Percentiles rank a stretch among this genome's conserved stretches.
These are phyloP conservation scores for Leptobrachium leishanense DNA, from an alignment of 2,113 vertebrate genomes.

Conservation along the genomic window DNA sequence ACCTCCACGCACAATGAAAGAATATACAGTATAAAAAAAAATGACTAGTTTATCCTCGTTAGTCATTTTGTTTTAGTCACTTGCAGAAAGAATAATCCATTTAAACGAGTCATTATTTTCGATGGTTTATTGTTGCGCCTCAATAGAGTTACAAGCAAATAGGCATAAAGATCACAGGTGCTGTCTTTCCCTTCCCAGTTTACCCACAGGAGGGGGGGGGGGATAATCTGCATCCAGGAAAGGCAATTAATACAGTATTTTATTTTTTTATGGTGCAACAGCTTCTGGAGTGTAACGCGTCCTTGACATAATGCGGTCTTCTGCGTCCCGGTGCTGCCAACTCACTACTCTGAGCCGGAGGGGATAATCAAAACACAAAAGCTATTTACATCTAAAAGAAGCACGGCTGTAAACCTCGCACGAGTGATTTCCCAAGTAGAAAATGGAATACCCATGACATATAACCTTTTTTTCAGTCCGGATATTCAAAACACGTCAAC, in stretches of 20 bases:
- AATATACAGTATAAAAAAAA: too few species aligned
- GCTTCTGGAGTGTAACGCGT: slow-evolving; percentile 8
- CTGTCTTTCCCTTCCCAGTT: neutral
- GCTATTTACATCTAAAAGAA: neutral
- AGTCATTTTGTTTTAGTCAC: too few species aligned
- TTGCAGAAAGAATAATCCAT: neutral
- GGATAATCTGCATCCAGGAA: neutral
- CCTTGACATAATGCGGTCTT: neutral
- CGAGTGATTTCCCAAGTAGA: neutral
- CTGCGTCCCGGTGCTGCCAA: neutral
- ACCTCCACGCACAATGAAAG: too few species aligned
- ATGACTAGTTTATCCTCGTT: too few species aligned
- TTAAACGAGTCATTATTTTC: too few species aligned
- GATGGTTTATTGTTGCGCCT: slow-evolving; percentile 33
- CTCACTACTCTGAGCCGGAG: neutral
- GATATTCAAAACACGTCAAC: neutral
- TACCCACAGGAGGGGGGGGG: too few species aligned
- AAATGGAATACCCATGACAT: neutral
- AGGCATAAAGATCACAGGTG: neutral
- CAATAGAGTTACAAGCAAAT: neutral
- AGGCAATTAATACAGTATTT: neutral
- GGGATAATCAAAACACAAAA: slow-evolving; percentile 9
- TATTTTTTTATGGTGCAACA: neutral
- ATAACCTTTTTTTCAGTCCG: neutral
- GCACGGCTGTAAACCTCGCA: slow-evolving; percentile 22